These are phyloP conservation scores for Leptopterna dolabrata DNA, from an alignment of 2,888 invertebrate species.

Conservation along the genomic window DNA sequence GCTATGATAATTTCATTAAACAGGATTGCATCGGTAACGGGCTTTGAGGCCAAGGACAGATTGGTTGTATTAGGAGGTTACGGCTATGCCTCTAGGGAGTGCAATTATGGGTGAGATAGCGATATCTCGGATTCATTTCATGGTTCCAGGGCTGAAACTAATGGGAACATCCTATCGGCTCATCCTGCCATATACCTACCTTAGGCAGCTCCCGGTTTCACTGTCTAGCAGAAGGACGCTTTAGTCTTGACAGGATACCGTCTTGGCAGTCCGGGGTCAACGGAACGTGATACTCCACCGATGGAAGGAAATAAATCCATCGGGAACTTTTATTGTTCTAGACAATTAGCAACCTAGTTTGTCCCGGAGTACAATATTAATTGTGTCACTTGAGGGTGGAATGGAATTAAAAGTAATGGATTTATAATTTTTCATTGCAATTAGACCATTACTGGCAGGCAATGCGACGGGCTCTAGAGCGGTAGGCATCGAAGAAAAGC, in stretches of 20 bases:
- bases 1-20: too few relatives aligned
- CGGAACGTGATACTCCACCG: background rate
- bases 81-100: background rate
- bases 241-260: background rate
- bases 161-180: background rate
- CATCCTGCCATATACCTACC: background rate
- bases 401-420: too few relatives aligned
- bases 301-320: too few relatives aligned
- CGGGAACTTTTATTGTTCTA: too few relatives aligned
- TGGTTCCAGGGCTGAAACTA: background rate
- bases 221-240: background rate
- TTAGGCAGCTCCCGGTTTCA: background rate
- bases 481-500: too few relatives aligned
- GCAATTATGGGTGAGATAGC: background rate
- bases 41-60: background rate
- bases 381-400: too few relatives aligned
- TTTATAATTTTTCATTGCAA: too few relatives aligned
- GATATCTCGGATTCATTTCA: background rate
- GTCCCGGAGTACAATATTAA: too few relatives aligned
- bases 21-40: background rate
- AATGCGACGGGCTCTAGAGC: too few relatives aligned
- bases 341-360: too few relatives aligned
- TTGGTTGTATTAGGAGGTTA: background rate
- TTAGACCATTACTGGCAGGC: too few relatives aligned
- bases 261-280: background rate